These are phyloP conservation scores for Oreochromis tanganicae DNA, from an alignment of 2,113 vertebrate genomes.

Conservation along the genomic window DNA sequence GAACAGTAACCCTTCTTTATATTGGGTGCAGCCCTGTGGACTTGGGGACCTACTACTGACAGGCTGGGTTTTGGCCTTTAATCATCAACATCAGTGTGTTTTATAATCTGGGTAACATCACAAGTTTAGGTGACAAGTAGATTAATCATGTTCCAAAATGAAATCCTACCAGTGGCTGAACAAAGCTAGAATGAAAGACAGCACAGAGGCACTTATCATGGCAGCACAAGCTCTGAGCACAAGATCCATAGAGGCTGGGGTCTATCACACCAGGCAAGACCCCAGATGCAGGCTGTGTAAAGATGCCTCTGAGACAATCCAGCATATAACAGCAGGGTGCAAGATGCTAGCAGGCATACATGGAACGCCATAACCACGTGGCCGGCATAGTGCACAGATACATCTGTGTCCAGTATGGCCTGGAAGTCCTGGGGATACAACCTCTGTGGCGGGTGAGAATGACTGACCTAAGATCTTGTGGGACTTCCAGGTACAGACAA, in stretches of 20 bases:
- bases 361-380: neutral
- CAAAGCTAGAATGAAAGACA: neutral
- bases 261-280: neutral
- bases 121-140: slow-evolving; percentile 46
- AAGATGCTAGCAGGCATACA: neutral
- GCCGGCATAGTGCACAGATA: neutral
- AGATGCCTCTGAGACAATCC: neutral
- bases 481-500: neutral
- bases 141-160: slow-evolving; percentile 19
- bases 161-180: fast-evolving
- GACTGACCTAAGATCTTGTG: neutral
- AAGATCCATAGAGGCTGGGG: neutral
- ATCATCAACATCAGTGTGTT: slow-evolving; percentile 34
- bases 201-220: neutral
- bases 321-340: neutral
- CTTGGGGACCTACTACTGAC: slow-evolving; percentile 11
- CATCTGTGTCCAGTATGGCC: neutral
- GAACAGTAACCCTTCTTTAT: slow-evolving; percentile 53
- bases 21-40: neutral
- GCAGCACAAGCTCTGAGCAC: neutral
- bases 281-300: neutral
- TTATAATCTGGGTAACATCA: slow-evolving; percentile 52
- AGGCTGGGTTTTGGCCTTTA: slow-evolving; percentile 35
- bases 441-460: neutral
- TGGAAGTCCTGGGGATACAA: neutral